phyloP scores from a whole-genome alignment of 2,113 vertebrate genomes.

The Callospermophilus lateralis region DNA sequence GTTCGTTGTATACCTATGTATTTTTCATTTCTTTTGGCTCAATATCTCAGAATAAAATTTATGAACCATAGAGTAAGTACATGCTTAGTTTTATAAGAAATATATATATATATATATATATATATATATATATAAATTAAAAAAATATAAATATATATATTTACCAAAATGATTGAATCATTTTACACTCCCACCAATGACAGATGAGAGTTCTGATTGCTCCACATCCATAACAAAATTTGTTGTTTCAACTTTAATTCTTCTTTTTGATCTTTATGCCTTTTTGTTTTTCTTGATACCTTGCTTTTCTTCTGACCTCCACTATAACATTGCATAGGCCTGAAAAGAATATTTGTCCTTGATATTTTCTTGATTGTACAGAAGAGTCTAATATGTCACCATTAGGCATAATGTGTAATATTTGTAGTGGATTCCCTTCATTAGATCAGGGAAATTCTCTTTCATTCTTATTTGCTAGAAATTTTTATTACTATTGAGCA shows the following conservation, averaged over 20 bases:
- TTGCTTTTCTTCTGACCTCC: not conserved
- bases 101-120: too few species aligned
- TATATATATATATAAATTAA: too few species aligned
- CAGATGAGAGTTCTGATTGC: not conserved
- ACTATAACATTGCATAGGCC: not conserved
- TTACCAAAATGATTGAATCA: not conserved
- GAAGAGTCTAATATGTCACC: not conserved
- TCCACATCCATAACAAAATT: not conserved
- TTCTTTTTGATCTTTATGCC: not conserved
- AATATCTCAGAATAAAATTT: not conserved
- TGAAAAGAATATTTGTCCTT: not conserved
- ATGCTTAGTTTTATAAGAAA: conserved; percentile 17
- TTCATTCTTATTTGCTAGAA: not conserved
- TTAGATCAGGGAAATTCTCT: not conserved
- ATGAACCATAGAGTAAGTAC: not conserved
- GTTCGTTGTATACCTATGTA: not conserved
- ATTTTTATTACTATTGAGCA: not conserved
- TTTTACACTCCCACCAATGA: not conserved
- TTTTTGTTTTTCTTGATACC: not conserved
- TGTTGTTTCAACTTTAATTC: not conserved
- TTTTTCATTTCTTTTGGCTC: not conserved
- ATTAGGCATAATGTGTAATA: not conserved
- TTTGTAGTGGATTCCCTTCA: not conserved
- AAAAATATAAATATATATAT: too few species aligned
- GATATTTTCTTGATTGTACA: not conserved